phyloP scores from a whole-genome alignment of 2,797 vertebrate species.

The Pangasius djambal region DNA sequence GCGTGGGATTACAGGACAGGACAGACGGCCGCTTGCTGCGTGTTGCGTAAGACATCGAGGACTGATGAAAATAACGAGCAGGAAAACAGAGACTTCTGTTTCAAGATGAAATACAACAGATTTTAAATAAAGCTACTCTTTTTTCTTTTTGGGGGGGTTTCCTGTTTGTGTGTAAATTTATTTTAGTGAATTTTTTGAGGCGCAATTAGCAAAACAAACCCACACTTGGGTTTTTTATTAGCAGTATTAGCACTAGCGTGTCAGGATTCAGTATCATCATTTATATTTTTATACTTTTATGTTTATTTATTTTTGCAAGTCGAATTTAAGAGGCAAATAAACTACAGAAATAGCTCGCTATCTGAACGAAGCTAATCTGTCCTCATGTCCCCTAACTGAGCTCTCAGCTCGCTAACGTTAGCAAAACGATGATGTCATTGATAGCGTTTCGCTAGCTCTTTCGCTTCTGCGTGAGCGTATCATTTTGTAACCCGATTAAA shows the following conservation, averaged over 20 bases:
- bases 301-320: background rate
- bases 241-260: background rate
- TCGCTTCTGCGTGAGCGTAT: no score
- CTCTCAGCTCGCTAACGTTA: no score
- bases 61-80: background rate
- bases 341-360: background rate
- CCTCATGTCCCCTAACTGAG: no score
- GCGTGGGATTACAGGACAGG: constrained; percentile 44
- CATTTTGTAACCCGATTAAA: no score
- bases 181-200: background rate
- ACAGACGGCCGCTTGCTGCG: background rate
- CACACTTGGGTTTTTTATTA: background rate
- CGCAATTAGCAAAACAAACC: background rate
- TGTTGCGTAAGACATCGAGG: background rate
- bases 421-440: no score
- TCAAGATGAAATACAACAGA: background rate
- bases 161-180: background rate
- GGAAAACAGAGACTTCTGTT: background rate
- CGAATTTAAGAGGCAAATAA: background rate
- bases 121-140: background rate
- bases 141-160: background rate
- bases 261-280: background rate
- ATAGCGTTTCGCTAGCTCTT: no score
- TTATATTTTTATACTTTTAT: background rate
- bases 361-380: background rate